These are phyloP conservation scores for Lasius platythorax DNA, from an alignment of 2,888 invertebrate species.

Conservation along the genomic window DNA sequence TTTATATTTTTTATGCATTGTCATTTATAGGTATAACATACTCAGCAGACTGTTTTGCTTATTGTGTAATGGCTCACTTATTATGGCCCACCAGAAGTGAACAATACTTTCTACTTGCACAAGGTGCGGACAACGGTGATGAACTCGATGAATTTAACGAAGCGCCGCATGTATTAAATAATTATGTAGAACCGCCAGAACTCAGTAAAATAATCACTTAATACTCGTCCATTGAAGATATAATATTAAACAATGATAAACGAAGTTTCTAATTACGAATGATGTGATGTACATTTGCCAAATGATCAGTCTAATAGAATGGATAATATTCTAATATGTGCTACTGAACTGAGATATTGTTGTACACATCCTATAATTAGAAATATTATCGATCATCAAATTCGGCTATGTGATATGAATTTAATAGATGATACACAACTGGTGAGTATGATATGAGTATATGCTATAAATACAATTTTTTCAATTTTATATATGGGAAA, in stretches of 20 bases:
- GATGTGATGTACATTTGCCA: constrained; percentile 83
- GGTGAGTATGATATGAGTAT: constrained; percentile 69
- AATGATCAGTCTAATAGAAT: constrained; percentile 74
- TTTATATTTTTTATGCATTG: not conserved
- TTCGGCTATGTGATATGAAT: constrained; percentile 70
- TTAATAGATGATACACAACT: constrained; percentile 60
- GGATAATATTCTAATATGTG: constrained; percentile 76
- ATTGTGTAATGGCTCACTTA: constrained; percentile 97
- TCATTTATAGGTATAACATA: constrained; percentile 94
- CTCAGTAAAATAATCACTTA: constrained; percentile 84
- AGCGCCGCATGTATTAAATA: constrained; percentile 93
- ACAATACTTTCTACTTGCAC: constrained; percentile 94
- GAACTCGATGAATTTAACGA: constrained; percentile 97
- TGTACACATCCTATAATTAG: constrained; percentile 74
- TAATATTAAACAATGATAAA: constrained; percentile 54
- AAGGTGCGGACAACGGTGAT: constrained; percentile 88
- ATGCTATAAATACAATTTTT: constrained; percentile 13
- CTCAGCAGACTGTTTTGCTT: constrained; percentile 97
- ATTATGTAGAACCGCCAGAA: constrained; percentile 86
- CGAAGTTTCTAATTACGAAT: constrained; percentile 45
- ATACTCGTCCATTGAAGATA: constrained; percentile 60
- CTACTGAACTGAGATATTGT: constrained; percentile 80
- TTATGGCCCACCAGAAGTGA: constrained; percentile 98
- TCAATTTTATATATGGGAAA: constrained; percentile 19
- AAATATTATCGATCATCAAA: constrained; percentile 67